phyloP scores from a whole-genome alignment of 2,113 vertebrate species.

The Sus scrofa region T2T-Sscrofa CM000819.6:132890001-132890500 shows the following conservation, averaged over 20 bases:
- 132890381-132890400: not conserved
- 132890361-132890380: not conserved
- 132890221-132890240: conserved; percentile 2
- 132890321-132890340: not conserved
- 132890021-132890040: not conserved
- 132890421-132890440: too few relatives aligned
- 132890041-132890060: conserved; percentile 28
- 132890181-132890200: conserved; percentile 44
- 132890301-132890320: not conserved
- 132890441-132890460: too few relatives aligned
- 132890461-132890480: too few relatives aligned
- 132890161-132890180: not conserved
- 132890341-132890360: not conserved
- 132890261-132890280: not conserved
- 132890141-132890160: not conserved
- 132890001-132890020: conserved; percentile 28
- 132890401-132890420: not conserved
- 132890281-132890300: not conserved
- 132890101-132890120: conserved; percentile 31
- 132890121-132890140: not conserved
- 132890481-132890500: too few relatives aligned
- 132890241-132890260: not conserved
- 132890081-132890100: conserved; percentile 38
- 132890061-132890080: conserved; percentile 10
- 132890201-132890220: not conserved